phyloP scores from a whole-genome alignment of 2,113 vertebrate genomes.

The Anhinga anhinga region DNA sequence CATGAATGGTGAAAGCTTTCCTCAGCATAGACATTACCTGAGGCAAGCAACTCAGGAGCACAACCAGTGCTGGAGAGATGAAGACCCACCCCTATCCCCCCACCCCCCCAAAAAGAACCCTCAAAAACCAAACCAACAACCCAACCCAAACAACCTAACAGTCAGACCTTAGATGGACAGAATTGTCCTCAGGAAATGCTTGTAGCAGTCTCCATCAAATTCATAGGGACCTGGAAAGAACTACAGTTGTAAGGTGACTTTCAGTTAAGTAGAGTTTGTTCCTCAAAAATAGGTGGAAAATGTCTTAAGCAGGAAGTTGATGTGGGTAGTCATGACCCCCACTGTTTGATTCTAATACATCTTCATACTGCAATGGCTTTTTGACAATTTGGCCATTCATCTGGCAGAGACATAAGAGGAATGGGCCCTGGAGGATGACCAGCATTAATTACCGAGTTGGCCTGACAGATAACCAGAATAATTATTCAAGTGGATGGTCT shows the following conservation, averaged over 20 bases:
- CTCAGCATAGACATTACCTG: not conserved
- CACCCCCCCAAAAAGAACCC: fast-evolving
- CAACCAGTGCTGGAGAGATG: not conserved
- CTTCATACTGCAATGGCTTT: not conserved
- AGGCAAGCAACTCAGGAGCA: not conserved
- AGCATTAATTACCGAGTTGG: not conserved
- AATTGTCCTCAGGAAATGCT: not conserved
- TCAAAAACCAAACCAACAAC: not conserved
- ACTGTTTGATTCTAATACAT: not conserved
- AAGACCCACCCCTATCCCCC: not conserved
- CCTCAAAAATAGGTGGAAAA: not conserved
- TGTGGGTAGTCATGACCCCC: not conserved
- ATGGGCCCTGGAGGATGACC: not conserved
- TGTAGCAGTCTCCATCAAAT: not conserved
- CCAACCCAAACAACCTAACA: not conserved
- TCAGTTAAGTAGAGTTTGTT: not conserved
- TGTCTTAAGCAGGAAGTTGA: not conserved
- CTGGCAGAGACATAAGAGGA: not conserved
- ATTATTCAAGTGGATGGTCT: not conserved
- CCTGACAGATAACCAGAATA: not conserved
- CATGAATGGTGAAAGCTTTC: not conserved
- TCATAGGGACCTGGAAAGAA: not conserved
- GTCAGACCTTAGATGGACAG: not conserved
- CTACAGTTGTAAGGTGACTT: not conserved
- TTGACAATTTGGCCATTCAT: not conserved